Evolutionary conservation across 2,888 invertebrate genomes (phyloP).

Genomic region (Caenorhabditis sp.): DNA sequence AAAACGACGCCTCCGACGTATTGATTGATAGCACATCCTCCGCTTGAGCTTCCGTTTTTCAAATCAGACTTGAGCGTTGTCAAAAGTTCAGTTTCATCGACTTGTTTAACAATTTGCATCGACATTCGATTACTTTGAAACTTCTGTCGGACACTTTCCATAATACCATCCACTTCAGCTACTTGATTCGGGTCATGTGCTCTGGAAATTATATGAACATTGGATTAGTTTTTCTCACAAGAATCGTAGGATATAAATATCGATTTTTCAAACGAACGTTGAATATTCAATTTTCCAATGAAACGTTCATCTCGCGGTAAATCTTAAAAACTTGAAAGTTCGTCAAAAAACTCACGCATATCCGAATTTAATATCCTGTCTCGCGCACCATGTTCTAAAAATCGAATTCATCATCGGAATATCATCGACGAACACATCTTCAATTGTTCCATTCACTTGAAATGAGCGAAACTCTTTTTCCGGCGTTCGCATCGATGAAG

Average conservation of each 20-base stretch:
- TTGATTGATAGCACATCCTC: slow-evolving; percentile 19
- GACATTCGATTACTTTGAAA: slow-evolving; percentile 12
- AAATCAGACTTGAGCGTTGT: slow-evolving; percentile 25
- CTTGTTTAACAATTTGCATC: slow-evolving; percentile 13
- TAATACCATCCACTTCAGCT: slow-evolving; percentile 8
- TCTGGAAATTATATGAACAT: not conserved
- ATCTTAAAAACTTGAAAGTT: not conserved
- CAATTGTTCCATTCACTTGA: slow-evolving; percentile 22
- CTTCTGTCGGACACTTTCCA: slow-evolving; percentile 14
- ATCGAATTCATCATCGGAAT: slow-evolving; percentile 16
- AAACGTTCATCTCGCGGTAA: too few relatives aligned
- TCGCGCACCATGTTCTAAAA: slow-evolving; percentile 20
- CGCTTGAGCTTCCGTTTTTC: slow-evolving; percentile 6
- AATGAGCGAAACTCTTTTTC: slow-evolving; percentile 16
- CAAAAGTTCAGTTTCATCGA: slow-evolving; percentile 16
- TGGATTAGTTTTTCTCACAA: too few relatives aligned
- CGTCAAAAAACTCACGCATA: slow-evolving; percentile 20
- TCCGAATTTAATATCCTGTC: slow-evolving; percentile 18
- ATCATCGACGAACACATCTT: slow-evolving; percentile 21
- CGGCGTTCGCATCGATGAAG: slow-evolving; percentile 5
- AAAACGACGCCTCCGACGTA: slow-evolving; percentile 41
- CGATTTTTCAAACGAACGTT: too few relatives aligned
- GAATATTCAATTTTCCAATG: not conserved
- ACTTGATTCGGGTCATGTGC: not conserved
- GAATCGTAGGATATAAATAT: too few relatives aligned